Evolutionary conservation across 2,888 invertebrate genomes (phyloP).

Genomic region (Papilio protenor): DNA sequence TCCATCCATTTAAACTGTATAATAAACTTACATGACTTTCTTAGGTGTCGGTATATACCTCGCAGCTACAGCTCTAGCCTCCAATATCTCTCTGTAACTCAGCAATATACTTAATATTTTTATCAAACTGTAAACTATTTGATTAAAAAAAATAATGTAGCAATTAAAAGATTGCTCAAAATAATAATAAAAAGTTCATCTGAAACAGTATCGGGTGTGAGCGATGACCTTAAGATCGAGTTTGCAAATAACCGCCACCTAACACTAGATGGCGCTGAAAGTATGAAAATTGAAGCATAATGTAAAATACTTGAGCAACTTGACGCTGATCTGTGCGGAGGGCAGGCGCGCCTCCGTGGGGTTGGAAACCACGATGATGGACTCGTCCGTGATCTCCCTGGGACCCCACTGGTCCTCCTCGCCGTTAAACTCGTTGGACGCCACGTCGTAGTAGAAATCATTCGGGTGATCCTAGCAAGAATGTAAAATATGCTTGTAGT

Average conservation of each 20-base stretch:
- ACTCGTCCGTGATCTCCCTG: slow-evolving; percentile 46
- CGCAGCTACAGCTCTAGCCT: slow-evolving; percentile 53
- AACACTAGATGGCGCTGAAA: not conserved
- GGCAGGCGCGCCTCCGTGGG: slow-evolving; percentile 70
- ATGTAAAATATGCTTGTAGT: not conserved
- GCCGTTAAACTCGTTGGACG: slow-evolving; percentile 47
- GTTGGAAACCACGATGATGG: slow-evolving; percentile 60
- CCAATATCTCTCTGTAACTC: slow-evolving; percentile 54
- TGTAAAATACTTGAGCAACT: slow-evolving; percentile 57
- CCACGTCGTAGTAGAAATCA: slow-evolving; percentile 57
- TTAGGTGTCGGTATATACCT: slow-evolving; percentile 51
- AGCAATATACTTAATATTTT: not conserved
- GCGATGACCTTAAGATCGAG: not conserved
- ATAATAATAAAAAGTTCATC: not conserved
- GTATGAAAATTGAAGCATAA: not conserved
- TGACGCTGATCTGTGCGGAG: slow-evolving; percentile 58
- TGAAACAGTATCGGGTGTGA: not conserved
- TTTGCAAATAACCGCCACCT: not conserved
- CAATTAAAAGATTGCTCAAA: not conserved
- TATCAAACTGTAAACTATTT: not conserved
- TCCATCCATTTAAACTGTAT: not conserved
- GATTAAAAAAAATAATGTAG: not conserved
- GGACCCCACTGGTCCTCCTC: slow-evolving; percentile 33
- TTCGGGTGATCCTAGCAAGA: slow-evolving; percentile 49
- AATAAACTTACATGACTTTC: slow-evolving; percentile 49